Evolutionary conservation across 23 tunicate genomes (phyloP).

Genomic region (Phallusia fumigata): DNA sequence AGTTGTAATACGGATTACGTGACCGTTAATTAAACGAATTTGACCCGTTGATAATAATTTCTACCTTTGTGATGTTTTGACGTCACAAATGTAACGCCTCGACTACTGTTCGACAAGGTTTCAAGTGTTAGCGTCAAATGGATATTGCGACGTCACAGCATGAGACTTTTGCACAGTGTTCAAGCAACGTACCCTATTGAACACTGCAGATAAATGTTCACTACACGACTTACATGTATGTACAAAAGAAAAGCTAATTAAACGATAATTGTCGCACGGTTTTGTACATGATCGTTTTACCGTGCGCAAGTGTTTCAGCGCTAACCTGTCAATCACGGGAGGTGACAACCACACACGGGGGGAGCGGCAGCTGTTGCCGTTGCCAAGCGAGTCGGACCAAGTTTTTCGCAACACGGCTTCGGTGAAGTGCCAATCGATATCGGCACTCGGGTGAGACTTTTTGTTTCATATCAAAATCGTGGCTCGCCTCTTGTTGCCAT

Average conservation of each 20-base stretch:
- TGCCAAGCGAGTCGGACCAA: constrained; percentile 1
- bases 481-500: background rate
- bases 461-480: background rate
- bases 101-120: background rate
- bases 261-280: background rate
- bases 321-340: background rate
- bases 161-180: background rate
- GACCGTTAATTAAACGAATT: background rate
- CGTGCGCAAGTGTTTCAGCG: background rate
- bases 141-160: background rate
- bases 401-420: background rate
- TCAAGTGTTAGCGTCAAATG: background rate
- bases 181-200: background rate
- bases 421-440: constrained; percentile 13
- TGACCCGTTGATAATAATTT: background rate
- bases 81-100: background rate
- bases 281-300: too few species aligned
- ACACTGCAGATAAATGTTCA: background rate
- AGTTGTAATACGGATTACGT: background rate
- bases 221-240: background rate
- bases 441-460: background rate
- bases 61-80: background rate
- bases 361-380: background rate
- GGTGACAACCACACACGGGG: background rate
- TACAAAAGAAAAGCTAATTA: background rate